A percentile compares a stretch with the other conserved stretches of the same genome.
Conservation (phyloP, 2,888 invertebrate species). For the Melieria picta region DNA sequence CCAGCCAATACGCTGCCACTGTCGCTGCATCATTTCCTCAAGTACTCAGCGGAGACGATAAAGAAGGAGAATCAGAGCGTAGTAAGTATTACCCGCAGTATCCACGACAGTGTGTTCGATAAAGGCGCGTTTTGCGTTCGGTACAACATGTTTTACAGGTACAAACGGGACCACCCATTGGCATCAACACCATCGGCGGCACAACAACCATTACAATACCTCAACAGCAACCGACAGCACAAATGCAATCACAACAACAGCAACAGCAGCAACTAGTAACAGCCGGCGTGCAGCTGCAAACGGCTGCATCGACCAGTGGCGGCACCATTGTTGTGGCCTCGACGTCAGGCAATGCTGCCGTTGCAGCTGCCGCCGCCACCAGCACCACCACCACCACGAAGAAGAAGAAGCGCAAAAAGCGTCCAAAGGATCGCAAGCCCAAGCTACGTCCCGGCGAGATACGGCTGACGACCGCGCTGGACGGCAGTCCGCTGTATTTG, state of each 20-base stretch:
- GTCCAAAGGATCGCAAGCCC: conserved; percentile 77
- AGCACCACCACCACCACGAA: conserved; percentile 67
- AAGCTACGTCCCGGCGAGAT: conserved; percentile 86
- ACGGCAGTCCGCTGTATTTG: conserved; percentile 85
- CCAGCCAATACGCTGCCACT: conserved; percentile 79
- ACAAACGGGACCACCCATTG: conserved; percentile 63
- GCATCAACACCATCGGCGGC: conserved; percentile 56
- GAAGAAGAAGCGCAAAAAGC: conserved; percentile 85
- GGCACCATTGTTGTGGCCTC: conserved; percentile 57
- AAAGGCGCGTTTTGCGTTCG: conserved; percentile 18
- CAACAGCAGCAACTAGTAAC: conserved; percentile 47
- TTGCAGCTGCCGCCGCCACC: conserved; percentile 40
- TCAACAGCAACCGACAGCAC: conserved; percentile 55
- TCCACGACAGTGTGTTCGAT: conserved; percentile 8
- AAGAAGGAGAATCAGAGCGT: conserved; percentile 76
- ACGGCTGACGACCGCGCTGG: conserved; percentile 79
- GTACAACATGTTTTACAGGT: conserved; percentile 57
- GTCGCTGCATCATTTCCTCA: conserved; percentile 84
- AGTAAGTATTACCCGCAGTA: conserved; percentile 51
- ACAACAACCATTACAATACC: conserved; percentile 63
- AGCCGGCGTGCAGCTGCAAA: conserved; percentile 73
- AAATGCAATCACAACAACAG: conserved; percentile 50
- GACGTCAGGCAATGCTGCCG: conserved; percentile 11
- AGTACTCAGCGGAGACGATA: conserved; percentile 81
- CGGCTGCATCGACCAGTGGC: conserved; percentile 57